phyloP scores from a whole-genome alignment of 2,888 invertebrate genomes.

The Hedychridium roseum region DNA sequence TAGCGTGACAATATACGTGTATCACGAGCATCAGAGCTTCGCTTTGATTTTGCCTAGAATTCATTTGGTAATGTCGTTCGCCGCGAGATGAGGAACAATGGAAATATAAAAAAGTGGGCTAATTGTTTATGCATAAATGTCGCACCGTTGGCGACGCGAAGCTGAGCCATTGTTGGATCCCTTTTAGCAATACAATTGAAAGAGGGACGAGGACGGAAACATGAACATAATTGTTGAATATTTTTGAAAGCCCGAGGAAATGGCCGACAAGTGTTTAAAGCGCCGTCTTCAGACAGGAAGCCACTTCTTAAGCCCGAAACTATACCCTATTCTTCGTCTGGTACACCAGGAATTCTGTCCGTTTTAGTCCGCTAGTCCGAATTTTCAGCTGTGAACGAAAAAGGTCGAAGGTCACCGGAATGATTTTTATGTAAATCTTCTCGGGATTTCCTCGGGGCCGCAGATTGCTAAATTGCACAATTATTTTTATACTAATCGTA shows the following conservation, averaged over 20 bases:
- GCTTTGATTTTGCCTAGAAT: slow-evolving; percentile 18
- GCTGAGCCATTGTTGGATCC: slow-evolving; percentile 39
- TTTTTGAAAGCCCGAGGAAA: slow-evolving; percentile 39
- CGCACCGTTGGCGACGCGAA: slow-evolving; percentile 18
- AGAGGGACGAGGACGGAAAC: slow-evolving; percentile 14
- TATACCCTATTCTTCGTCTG: too few relatives aligned
- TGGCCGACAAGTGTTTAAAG: slow-evolving; percentile 12
- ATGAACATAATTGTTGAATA: slow-evolving; percentile 47
- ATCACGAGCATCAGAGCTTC: slow-evolving; percentile 16
- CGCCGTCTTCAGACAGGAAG: too few relatives aligned
- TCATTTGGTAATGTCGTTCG: slow-evolving; percentile 10
- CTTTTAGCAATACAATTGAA: slow-evolving; percentile 27
- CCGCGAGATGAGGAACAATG: slow-evolving; percentile 3
- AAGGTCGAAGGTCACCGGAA: too few relatives aligned
- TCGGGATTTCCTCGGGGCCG: slow-evolving; percentile 33
- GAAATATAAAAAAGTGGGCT: slow-evolving; percentile 13
- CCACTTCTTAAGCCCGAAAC: too few relatives aligned
- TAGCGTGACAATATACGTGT: slow-evolving; percentile 29
- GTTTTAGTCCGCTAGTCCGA: too few relatives aligned
- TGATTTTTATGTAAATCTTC: too few relatives aligned
- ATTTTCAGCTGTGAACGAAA: too few relatives aligned
- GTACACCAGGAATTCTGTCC: too few relatives aligned
- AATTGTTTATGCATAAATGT: too few relatives aligned
- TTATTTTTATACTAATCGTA: slow-evolving; percentile 61
- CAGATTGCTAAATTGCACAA: slow-evolving; percentile 49